Conservation (phyloP, 2,888 invertebrate genomes). For the Microctonus brassicae region DNA sequence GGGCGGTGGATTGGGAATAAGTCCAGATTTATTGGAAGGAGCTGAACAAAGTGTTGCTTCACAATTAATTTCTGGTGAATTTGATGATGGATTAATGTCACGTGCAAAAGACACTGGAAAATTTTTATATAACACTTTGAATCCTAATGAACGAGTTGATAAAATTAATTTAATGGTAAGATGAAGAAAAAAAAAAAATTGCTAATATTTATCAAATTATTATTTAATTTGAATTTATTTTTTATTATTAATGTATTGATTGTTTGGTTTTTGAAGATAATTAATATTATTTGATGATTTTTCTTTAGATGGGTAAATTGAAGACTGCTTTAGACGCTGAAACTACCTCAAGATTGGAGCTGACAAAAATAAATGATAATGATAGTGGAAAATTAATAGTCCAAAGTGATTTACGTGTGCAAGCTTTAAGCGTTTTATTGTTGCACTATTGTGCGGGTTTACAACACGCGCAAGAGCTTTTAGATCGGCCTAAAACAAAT, state of each 20-base stretch:
- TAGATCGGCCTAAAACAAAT: slow-evolving; percentile 52
- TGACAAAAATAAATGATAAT: slow-evolving; percentile 58
- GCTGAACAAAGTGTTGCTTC: slow-evolving; percentile 65
- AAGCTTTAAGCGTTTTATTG: slow-evolving; percentile 92
- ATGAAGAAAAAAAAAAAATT: slow-evolving; percentile 13
- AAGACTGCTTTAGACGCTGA: slow-evolving; percentile 83
- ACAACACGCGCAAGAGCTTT: slow-evolving; percentile 79
- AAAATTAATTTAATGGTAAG: slow-evolving; percentile 90
- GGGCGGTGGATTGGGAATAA: slow-evolving; percentile 66
- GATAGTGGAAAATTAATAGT: slow-evolving; percentile 61
- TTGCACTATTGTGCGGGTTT: slow-evolving; percentile 95
- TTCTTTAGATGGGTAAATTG: slow-evolving; percentile 82
- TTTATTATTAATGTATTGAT: background rate
- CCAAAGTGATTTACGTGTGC: slow-evolving; percentile 88
- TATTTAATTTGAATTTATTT: background rate
- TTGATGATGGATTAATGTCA: slow-evolving; percentile 87
- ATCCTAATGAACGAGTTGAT: slow-evolving; percentile 78
- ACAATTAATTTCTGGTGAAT: slow-evolving; percentile 68
- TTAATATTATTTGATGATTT: slow-evolving; percentile 17
- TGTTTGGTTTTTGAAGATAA: slow-evolving; percentile 8
- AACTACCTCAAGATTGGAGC: slow-evolving; percentile 71
- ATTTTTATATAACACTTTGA: slow-evolving; percentile 81
- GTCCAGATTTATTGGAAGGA: slow-evolving; percentile 66
- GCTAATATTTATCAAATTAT: too few species aligned
- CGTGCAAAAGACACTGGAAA: slow-evolving; percentile 90